Base-by-base conservation (phyloP, 1,140 invertebrate genomes). In the Cherax destructor region DNA sequence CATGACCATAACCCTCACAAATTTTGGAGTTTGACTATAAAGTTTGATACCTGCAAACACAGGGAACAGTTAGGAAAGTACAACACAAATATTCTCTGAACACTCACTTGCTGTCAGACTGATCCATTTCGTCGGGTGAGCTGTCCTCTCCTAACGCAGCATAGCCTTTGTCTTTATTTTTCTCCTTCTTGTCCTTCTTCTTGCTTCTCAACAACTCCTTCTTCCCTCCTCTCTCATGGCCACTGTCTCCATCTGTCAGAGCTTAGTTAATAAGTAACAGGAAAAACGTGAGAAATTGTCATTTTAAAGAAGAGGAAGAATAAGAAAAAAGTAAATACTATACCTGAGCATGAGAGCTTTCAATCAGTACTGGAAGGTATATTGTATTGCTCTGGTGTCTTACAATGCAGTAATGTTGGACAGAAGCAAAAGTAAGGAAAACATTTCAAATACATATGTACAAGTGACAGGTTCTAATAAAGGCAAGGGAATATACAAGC, bases 81-180 rank as follows among this genome's bases (percentile, higher is more conserved):
- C 50, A 7, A 41, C 30, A 0, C 30, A 41, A 41, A 41, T 41
- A 41, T 41, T 2, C 30, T 3, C 56, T 16, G 9, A 69, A 49
- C 1, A 65, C 83, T 85, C n/a, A 91, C 84, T 52, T 86, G 49
- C 41, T 78, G 30, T 91, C 90, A 0, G 61, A 76, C 16, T 65
- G 90, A 41, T 86, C 90, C 84, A 91, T 86, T 18, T 92, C 91
- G 61, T 88, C 91, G 1, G 81, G 77, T 24, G 91, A 92, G 56
- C 86, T 88, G 80, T 92, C 91, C 56, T 90, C 88, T 30, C 91
- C 91, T 24, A 92, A 72, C 2, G 91, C 86, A 13, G 91, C 91
- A 61, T 92, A 92, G 2, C 91, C 80, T 30, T 88, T 92, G 49
- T 92, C 91, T 47, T 92, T 92, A 30, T 83, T 89, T 30, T 83